A percentile compares a stretch with the other conserved stretches of the same genome.
Conservation (phyloP, 1,140 invertebrate species). For the Scaptodrosophila lebanonensis region DNA sequence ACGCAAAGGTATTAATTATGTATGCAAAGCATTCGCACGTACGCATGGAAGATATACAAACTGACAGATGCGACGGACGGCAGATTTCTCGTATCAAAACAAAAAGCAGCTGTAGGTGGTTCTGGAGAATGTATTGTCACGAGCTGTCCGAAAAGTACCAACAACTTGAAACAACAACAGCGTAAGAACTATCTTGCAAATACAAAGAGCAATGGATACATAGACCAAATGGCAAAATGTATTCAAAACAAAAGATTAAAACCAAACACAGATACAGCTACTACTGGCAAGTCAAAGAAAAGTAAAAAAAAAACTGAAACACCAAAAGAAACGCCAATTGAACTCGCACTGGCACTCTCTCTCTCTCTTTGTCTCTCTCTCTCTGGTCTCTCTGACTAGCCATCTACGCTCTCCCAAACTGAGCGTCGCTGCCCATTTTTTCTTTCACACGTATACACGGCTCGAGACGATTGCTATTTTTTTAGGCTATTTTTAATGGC, state of each 20-base stretch:
- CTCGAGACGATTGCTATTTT: constrained; percentile 24
- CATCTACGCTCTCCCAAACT: constrained; percentile 13
- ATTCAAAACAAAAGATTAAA: constrained; percentile 72
- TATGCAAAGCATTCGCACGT: constrained; percentile 9
- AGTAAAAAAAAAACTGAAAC: constrained; percentile 18
- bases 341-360: constrained; percentile 23
- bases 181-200: constrained; percentile 24
- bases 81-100: constrained; percentile 63
- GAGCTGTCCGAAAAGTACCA: constrained; percentile 18
- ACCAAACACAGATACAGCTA: constrained; percentile 32
- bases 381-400: constrained; percentile 9
- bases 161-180: constrained; percentile 14
- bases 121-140: constrained; percentile 38
- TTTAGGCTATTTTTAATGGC: constrained; percentile 59
- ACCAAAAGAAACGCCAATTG: constrained; percentile 38
- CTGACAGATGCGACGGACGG: constrained; percentile 1
- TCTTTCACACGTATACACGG: too few species aligned
- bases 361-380: constrained; percentile 11
- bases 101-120: constrained; percentile 68
- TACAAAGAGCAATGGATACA: constrained; percentile 22
- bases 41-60: neutral
- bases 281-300: constrained; percentile 31
- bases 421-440: constrained; percentile 34
- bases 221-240: constrained; percentile 59
- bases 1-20: constrained; percentile 36